These are phyloP conservation scores for Cydia fagiglandana DNA, from an alignment of 1,140 invertebrate genomes.

Conservation along the genomic window DNA sequence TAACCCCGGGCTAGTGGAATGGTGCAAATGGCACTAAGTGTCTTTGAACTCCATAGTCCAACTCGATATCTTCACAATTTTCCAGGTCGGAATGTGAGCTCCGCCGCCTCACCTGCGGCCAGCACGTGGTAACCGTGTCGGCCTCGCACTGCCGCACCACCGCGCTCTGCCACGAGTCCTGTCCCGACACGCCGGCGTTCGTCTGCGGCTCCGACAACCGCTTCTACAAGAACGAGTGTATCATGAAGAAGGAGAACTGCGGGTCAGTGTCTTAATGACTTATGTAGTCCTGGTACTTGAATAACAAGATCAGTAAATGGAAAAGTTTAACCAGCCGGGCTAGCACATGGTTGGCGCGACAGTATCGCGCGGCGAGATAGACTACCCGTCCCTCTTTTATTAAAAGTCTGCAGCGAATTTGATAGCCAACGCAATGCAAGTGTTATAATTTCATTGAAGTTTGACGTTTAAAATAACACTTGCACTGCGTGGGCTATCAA, in stretches of 20 bases:
- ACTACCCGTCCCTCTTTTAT: no score
- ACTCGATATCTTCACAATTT: neutral
- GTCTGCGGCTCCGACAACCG: constrained; percentile 96
- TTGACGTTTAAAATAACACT: no score
- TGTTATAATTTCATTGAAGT: no score
- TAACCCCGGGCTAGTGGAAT: no score
- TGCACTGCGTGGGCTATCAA: no score
- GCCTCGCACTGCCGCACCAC: constrained; percentile 90
- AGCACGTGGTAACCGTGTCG: constrained; percentile 89
- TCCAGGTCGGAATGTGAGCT: constrained; percentile 92
- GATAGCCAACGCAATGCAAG: no score
- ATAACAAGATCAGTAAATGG: neutral
- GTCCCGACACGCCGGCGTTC: constrained; percentile 84
- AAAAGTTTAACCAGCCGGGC: no score
- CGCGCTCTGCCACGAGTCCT: constrained; percentile 86
- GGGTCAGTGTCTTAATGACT: constrained; percentile 81
- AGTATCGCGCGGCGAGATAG: no score
- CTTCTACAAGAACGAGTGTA: constrained; percentile 95
- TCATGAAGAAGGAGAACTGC: constrained; percentile 95
- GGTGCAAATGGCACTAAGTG: no score
- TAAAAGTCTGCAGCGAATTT: no score
- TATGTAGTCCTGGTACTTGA: neutral
- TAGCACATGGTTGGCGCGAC: no score
- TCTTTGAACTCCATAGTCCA: no score
- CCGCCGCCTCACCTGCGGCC: constrained; percentile 89